phyloP scores from a whole-genome alignment of 1,140 invertebrate species.

The Bradysia coprophila region DNA sequence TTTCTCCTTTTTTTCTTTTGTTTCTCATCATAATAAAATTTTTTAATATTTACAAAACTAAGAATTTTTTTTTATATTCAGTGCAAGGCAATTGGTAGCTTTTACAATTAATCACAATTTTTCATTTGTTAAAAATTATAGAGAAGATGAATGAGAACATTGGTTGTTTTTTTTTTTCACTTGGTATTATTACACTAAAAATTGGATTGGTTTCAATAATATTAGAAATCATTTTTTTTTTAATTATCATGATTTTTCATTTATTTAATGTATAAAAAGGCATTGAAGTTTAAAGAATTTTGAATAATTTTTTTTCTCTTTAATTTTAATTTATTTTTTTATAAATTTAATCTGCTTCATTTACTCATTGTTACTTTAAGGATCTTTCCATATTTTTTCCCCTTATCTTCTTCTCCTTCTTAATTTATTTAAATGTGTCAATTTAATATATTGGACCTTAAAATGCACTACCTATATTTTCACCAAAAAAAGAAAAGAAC shows the following conservation, averaged over 20 bases:
- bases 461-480: too few species aligned
- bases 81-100: slow-evolving; percentile 1
- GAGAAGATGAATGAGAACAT: background rate
- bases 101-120: slow-evolving; percentile 1
- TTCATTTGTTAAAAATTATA: background rate
- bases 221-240: background rate
- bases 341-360: background rate
- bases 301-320: background rate
- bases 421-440: too few species aligned
- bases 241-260: background rate
- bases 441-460: too few species aligned
- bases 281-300: background rate
- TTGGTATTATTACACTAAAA: too few species aligned
- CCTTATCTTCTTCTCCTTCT: background rate
- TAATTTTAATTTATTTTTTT: background rate
- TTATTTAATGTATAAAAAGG: background rate
- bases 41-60: background rate
- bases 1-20: too few species aligned
- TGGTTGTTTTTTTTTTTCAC: background rate
- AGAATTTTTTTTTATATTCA: background rate
- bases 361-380: background rate
- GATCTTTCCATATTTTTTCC: background rate
- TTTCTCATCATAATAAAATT: too few species aligned
- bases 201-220: too few species aligned
- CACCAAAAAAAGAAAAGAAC: too few species aligned